These are phyloP conservation scores for Porites rus DNA, from an alignment of 92 coral and sea anemone species.

Conservation along the genomic window DNA sequence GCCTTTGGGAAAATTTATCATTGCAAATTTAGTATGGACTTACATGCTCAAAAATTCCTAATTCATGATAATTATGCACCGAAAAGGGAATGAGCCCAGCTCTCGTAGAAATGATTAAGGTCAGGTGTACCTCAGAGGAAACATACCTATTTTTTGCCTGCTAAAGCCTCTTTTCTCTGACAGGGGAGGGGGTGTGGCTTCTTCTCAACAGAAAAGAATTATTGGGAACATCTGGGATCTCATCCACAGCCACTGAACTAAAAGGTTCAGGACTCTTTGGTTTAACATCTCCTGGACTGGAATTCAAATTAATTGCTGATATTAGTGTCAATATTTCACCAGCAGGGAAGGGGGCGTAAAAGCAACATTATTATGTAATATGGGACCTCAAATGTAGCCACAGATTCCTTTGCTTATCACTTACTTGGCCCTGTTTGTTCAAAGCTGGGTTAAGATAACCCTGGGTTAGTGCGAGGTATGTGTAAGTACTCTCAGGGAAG, in stretches of 20 bases:
- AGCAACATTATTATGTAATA: neutral
- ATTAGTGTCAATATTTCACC: neutral
- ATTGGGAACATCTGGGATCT: constrained; percentile 87
- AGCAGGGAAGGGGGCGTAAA: neutral
- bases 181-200: constrained; percentile 96
- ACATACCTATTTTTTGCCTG: constrained; percentile 34
- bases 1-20: too few species aligned
- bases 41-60: too few species aligned
- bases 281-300: constrained; percentile 39
- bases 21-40: too few species aligned
- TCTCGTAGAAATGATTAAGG: neutral
- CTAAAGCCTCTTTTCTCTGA: constrained; percentile 76
- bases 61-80: too few species aligned
- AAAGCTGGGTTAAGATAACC: too few species aligned
- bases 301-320: neutral
- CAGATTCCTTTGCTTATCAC: too few species aligned
- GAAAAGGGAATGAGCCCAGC: too few species aligned
- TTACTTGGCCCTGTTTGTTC: too few species aligned
- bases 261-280: constrained; percentile 32
- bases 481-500: too few species aligned
- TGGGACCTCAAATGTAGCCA: too few species aligned
- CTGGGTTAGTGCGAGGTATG: too few species aligned
- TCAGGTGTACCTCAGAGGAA: neutral
- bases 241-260: constrained; percentile 76
- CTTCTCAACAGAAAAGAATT: constrained; percentile 91